phyloP scores from a whole-genome alignment of 2,888 invertebrate genomes.

The Strigamia transsilvanica region DNA sequence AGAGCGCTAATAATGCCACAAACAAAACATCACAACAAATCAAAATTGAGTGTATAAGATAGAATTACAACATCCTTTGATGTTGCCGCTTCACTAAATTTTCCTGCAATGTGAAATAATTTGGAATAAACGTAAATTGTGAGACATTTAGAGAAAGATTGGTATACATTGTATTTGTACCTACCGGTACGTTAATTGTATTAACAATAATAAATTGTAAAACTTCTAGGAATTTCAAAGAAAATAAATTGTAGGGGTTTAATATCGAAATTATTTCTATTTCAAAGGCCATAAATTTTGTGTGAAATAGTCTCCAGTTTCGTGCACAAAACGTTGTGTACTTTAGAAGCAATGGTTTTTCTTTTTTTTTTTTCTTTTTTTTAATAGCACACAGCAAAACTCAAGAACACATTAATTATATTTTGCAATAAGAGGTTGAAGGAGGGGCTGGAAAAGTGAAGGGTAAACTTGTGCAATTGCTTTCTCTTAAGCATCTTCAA shows the following conservation, averaged over 20 bases:
- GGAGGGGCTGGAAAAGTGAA: background rate
- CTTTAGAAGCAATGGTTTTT: slow-evolving; percentile 26
- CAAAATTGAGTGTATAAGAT: no score
- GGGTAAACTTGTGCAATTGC: slow-evolving; percentile 18
- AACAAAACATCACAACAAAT: no score
- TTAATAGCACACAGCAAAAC: background rate
- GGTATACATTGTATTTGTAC: no score
- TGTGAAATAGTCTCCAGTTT: slow-evolving; percentile 2
- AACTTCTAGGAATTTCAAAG: background rate
- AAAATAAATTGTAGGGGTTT: slow-evolving; percentile 11
- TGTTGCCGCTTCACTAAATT: no score
- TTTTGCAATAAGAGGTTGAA: background rate
- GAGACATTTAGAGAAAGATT: no score
- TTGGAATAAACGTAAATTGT: no score
- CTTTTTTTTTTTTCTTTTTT: background rate
- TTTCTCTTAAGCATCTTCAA: slow-evolving; percentile 17
- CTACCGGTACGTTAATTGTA: no score
- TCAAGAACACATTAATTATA: slow-evolving; percentile 22
- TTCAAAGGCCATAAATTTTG: slow-evolving; percentile 27
- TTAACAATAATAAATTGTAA: no score
- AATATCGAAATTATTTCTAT: background rate
- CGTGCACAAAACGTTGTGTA: slow-evolving; percentile 14
- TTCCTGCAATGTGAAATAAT: no score
- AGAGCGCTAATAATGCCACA: no score
- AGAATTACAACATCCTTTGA: no score